Base-by-base conservation (phyloP, 2,797 vertebrate species). In the Siniperca obscura region DNA sequence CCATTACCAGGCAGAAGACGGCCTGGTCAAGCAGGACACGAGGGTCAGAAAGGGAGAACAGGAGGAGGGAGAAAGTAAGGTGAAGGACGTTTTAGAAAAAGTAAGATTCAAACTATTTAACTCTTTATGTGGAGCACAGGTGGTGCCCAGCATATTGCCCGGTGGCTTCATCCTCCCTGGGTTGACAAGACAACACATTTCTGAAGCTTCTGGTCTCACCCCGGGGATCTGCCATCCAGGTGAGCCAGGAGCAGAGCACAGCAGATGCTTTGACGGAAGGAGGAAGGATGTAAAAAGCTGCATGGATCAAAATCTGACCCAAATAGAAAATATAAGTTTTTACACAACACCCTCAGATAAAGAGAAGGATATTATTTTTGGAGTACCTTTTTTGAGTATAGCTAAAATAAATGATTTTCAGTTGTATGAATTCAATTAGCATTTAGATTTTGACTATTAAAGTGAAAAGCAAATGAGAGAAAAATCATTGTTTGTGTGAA, bases 101-200 rank as follows among this genome's bases (percentile, higher is more conserved):
- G 64, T 60, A 74, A 78, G 74, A 83, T 68, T 78, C 40, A 59
- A 81, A 81, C 59, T 46, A 44, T 87, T 89, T 76, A 87, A 84
- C 78, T 83, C 73, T 65, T 70, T 36, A 59, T 75, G 55, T 25
- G 62, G 83, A 86, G 83, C 90, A 90, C 90, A 90, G 90, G 89
- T 91, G 90, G 84, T 30, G 78, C 36, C 16, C 87, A 84, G 77
- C 85, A 91, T 86, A 91, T 91, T 92, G 94, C 84, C 80, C 66
- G 13, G 86, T 84, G 84, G 82, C 86, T 88, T 85, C 78, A 80
- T 90, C 72, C 70, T 90, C 75, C 85, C 74, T 4, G 71, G 68
- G 75, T 70, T 84, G 90, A 93, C 86, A 89, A 61, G 84, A 78
- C 83, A 84, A 88, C 89, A 89, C 79, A 90, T 93, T 89, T 91